Percentiles rank a stretch among this genome's conserved stretches.
Evolutionary conservation across 2,797 vertebrate genomes (phyloP).

Genomic region (Galago senegalensis): DNA sequence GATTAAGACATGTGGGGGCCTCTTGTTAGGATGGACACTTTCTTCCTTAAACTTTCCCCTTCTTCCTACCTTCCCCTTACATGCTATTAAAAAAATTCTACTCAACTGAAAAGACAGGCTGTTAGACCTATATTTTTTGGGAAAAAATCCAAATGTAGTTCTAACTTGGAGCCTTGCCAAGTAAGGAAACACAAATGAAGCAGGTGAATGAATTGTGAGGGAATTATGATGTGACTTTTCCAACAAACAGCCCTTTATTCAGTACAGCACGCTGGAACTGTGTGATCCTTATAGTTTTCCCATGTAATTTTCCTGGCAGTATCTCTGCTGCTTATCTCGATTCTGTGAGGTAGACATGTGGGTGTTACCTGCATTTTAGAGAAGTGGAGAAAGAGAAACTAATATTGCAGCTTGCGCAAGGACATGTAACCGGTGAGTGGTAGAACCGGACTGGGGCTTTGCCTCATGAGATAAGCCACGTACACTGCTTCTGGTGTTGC

Average conservation of each 20-base stretch:
- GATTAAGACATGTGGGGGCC: not conserved
- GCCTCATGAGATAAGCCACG: not conserved
- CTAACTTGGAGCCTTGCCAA: constrained; percentile 30
- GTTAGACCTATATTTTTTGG: not conserved
- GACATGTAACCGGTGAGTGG: not conserved
- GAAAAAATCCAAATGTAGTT: not conserved
- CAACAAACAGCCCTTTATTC: not conserved
- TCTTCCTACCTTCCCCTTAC: not conserved
- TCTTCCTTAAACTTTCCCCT: not conserved
- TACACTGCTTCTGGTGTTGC: not conserved
- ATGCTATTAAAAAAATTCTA: not conserved
- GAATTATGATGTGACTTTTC: not conserved
- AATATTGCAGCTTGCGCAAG: constrained; percentile 11
- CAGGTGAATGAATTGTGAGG: not conserved
- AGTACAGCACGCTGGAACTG: not conserved
- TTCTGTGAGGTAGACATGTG: not conserved
- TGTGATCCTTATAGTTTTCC: not conserved
- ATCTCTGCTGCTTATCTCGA: not conserved
- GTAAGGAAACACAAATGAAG: not conserved
- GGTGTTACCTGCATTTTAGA: constrained; percentile 32
- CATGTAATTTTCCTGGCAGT: not conserved
- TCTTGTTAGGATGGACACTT: not conserved
- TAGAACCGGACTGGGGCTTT: not conserved
- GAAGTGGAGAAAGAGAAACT: constrained; percentile 25
- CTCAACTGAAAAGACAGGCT: constrained; percentile 15